A percentile compares a stretch with the other conserved stretches of the same genome.
These are phyloP conservation scores for Ophion costatus DNA, from an alignment of 2,888 invertebrate species.

Conservation along the genomic window DNA sequence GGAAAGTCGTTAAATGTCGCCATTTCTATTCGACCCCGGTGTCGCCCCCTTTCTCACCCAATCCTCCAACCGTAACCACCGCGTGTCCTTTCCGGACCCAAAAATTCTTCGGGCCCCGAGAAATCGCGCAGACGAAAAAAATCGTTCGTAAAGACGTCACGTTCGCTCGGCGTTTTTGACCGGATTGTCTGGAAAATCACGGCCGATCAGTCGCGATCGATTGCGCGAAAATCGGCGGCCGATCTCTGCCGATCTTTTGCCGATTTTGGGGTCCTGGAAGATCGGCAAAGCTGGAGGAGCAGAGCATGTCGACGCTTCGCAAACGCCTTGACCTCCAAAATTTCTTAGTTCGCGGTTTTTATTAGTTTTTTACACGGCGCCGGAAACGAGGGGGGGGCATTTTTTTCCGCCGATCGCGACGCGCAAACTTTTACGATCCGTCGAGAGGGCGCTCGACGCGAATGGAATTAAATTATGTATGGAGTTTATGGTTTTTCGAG, in stretches of 20 bases:
- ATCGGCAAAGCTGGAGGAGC: too few relatives aligned
- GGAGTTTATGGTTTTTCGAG: conserved; percentile 62
- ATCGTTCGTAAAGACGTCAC: background rate
- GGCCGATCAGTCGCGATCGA: too few relatives aligned
- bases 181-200: too few relatives aligned
- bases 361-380: conserved; percentile 6
- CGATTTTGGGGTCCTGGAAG: too few relatives aligned
- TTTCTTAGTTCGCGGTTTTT: background rate
- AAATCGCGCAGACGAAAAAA: background rate
- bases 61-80: background rate
- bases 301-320: too few relatives aligned
- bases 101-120: background rate
- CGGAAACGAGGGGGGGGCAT: conserved; percentile 7
- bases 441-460: conserved; percentile 15
- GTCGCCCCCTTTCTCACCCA: background rate
- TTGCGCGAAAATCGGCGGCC: too few relatives aligned
- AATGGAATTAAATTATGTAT: conserved; percentile 59
- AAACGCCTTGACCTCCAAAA: too few relatives aligned
- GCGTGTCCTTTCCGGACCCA: background rate
- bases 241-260: too few relatives aligned
- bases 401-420: conserved; percentile 42
- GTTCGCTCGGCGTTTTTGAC: too few relatives aligned
- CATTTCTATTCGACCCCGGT: conserved; percentile 22
- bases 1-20: conserved; percentile 49
- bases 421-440: conserved; percentile 50